phyloP scores from a whole-genome alignment of 2,888 invertebrate species.

The Lasioglossum zephyrum region DNA sequence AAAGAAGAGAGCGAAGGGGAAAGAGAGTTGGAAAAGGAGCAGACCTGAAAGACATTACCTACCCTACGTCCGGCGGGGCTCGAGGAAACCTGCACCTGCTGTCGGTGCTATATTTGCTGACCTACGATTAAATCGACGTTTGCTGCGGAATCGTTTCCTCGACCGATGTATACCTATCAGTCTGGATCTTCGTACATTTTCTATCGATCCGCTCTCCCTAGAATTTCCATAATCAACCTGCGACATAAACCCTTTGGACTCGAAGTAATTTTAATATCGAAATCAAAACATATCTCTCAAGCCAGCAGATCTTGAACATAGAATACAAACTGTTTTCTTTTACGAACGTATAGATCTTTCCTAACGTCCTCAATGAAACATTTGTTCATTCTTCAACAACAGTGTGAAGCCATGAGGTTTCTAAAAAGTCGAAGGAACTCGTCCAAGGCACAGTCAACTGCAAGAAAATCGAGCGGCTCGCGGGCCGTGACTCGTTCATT shows the following conservation, averaged over 20 bases:
- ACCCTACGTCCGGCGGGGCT: constrained; percentile 65
- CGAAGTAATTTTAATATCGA: too few species aligned
- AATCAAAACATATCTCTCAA: too few species aligned
- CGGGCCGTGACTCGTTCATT: constrained; percentile 19
- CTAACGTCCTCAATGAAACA: too few species aligned
- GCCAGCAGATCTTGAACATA: too few species aligned
- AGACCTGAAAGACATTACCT: constrained; percentile 66
- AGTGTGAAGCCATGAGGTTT: neutral
- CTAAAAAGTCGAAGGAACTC: neutral
- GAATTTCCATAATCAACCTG: constrained; percentile 9
- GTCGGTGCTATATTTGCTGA: constrained; percentile 58
- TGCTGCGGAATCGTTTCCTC: constrained; percentile 59
- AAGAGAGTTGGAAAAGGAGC: constrained; percentile 50
- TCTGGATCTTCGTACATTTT: constrained; percentile 40
- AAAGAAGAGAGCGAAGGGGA: constrained; percentile 28
- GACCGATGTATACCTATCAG: constrained; percentile 44
- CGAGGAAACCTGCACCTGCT: constrained; percentile 68
- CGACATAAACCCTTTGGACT: too few species aligned
- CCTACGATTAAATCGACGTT: constrained; percentile 70
- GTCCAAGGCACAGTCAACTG: neutral
- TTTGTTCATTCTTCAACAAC: neutral
- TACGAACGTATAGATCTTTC: too few species aligned
- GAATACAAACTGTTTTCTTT: too few species aligned
- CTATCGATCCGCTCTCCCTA: constrained; percentile 32
- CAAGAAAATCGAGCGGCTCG: neutral